Percentiles rank a stretch among this genome's conserved stretches.
Conservation (phyloP, 2,113 vertebrate genomes). For the Muntiacus reevesi region DNA sequence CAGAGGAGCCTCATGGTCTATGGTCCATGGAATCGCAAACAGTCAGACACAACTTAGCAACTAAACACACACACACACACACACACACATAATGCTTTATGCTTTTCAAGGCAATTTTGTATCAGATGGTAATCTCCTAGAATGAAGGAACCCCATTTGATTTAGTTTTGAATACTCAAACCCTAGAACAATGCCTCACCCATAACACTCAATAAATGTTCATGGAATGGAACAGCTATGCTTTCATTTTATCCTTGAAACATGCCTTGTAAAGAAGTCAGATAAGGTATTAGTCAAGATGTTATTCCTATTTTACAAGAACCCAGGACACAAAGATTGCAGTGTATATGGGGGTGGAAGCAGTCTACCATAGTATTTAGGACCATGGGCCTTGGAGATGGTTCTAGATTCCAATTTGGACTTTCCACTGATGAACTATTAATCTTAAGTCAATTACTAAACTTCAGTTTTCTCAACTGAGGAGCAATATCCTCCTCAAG, state of each 20-base stretch:
- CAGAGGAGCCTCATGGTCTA: background rate
- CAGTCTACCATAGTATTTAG: background rate
- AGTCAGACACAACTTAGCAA: background rate
- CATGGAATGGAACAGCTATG: background rate
- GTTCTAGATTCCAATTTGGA: background rate
- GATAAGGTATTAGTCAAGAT: background rate
- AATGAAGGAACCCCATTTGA: background rate
- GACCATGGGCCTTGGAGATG: background rate
- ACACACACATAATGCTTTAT: background rate
- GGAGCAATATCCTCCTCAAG: background rate
- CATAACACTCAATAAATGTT: background rate
- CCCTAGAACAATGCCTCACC: background rate
- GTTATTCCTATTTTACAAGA: background rate
- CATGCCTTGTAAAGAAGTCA: background rate
- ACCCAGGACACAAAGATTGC: background rate
- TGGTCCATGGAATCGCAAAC: background rate
- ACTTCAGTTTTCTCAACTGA: background rate
- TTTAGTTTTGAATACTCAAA: background rate
- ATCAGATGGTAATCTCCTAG: conserved; percentile 1
- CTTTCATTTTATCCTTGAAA: conserved; percentile 13
- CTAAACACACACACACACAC: background rate
- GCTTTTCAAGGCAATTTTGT: conserved; percentile 22
- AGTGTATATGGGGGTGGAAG: background rate
- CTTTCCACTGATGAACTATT: background rate
- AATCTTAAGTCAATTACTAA: conserved; percentile 13